These are phyloP conservation scores for Hylaeus volcanicus DNA, from an alignment of 1,140 invertebrate genomes.

Conservation along the genomic window DNA sequence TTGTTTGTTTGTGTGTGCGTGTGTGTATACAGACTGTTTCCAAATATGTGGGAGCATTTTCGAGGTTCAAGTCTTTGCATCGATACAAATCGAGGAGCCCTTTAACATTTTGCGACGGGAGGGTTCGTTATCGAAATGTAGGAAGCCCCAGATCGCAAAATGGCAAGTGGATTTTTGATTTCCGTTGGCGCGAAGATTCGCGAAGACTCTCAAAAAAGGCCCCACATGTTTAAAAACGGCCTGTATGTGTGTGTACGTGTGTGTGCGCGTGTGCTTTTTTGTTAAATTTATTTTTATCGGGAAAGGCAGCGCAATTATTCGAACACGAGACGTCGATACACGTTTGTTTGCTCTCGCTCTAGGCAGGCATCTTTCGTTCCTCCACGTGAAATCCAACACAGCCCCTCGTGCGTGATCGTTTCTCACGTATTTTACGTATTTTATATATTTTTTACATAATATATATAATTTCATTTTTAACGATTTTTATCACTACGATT, in stretches of 20 bases:
- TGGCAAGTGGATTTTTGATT: too few species aligned
- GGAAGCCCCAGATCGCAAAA: too few species aligned
- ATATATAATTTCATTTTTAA: constrained; percentile 42
- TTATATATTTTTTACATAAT: constrained; percentile 23
- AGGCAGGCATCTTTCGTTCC: background rate
- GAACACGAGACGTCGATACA: constrained; percentile 65
- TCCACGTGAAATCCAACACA: background rate
- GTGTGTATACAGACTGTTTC: background rate
- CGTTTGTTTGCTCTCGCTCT: constrained; percentile 11
- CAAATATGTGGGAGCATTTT: too few species aligned
- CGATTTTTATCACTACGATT: constrained; percentile 43
- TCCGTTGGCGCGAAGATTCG: too few species aligned
- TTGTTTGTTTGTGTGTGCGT: background rate
- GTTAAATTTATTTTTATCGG: constrained; percentile 54
- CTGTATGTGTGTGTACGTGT: background rate
- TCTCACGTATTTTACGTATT: constrained; percentile 37
- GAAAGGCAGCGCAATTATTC: constrained; percentile 72
- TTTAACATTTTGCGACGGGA: too few species aligned
- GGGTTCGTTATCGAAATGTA: too few species aligned
- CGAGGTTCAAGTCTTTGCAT: too few species aligned
- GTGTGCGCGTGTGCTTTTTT: constrained; percentile 3
- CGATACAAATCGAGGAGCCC: too few species aligned
- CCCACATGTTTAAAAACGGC: too few species aligned
- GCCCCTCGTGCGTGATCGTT: constrained; percentile 32
- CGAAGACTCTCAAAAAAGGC: too few species aligned